These are phyloP conservation scores for Bombyx huttoni DNA, from an alignment of 2,888 invertebrate species.

Conservation along the genomic window DNA sequence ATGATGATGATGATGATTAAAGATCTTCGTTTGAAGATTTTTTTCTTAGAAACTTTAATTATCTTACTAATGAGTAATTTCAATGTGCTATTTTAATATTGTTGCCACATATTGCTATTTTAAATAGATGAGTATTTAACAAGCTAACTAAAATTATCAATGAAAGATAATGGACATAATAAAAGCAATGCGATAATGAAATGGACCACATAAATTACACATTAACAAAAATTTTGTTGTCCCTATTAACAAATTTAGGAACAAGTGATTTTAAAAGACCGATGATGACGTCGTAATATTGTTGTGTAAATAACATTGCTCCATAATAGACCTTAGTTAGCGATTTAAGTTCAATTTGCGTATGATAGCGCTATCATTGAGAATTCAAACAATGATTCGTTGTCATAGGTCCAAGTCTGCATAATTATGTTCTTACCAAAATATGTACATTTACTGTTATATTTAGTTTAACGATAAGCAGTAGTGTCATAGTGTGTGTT, in stretches of 20 bases:
- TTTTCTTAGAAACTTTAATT: too few relatives aligned
- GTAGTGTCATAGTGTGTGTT: too few relatives aligned
- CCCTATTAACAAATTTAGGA: background rate
- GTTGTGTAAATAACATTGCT: slow-evolving; percentile 18
- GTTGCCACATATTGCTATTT: too few relatives aligned
- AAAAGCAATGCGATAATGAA: background rate
- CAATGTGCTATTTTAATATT: too few relatives aligned
- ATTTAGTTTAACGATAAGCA: background rate
- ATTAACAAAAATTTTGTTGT: background rate
- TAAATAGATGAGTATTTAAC: too few relatives aligned
- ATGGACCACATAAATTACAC: background rate
- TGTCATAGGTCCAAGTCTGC: slow-evolving; percentile 36
- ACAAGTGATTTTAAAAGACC: background rate
- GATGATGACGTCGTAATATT: slow-evolving; percentile 14
- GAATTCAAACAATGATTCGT: slow-evolving; percentile 36
- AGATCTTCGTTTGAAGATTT: too few relatives aligned
- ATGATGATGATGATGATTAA: too few relatives aligned
- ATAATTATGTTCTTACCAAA: slow-evolving; percentile 6
- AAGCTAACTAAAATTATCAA: background rate
- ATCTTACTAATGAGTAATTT: too few relatives aligned
- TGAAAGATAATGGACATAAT: background rate
- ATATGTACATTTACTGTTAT: background rate
- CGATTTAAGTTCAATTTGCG: slow-evolving; percentile 62
- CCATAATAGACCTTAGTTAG: slow-evolving; percentile 30
- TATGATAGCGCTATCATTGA: slow-evolving; percentile 52